These are phyloP conservation scores for Homarus gammarus DNA, from an alignment of 2,888 invertebrate genomes.

Conservation along the genomic window DNA sequence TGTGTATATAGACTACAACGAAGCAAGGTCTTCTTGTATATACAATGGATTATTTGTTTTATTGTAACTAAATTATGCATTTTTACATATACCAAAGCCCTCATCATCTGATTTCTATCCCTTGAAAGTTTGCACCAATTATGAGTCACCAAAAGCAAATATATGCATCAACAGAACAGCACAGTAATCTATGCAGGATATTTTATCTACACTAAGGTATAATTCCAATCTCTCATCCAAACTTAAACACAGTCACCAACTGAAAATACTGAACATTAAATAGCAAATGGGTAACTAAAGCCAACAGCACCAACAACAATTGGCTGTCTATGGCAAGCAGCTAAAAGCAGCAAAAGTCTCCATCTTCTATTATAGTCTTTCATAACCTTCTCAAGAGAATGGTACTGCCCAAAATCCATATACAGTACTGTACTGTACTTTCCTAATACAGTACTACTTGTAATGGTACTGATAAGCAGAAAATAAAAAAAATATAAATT, in stretches of 20 bases:
- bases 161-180: background rate
- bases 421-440: too few species aligned
- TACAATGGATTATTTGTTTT: too few species aligned
- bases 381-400: background rate
- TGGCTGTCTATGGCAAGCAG: slow-evolving; percentile 13
- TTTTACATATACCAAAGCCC: too few species aligned
- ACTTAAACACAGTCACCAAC: background rate
- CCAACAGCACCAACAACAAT: slow-evolving; percentile 10
- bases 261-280: background rate
- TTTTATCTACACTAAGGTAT: background rate
- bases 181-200: background rate
- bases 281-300: background rate
- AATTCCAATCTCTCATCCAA: background rate
- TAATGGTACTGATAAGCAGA: background rate
- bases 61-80: too few species aligned
- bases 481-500: background rate
- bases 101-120: background rate
- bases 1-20: too few species aligned
- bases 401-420: background rate
- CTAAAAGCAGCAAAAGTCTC: background rate
- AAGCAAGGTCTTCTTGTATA: too few species aligned
- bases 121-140: background rate
- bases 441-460: background rate
- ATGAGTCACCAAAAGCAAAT: background rate
- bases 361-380: slow-evolving; percentile 1